Base-by-base conservation (phyloP, 2,113 vertebrate genomes). In the Nanorana parkeri region DNA sequence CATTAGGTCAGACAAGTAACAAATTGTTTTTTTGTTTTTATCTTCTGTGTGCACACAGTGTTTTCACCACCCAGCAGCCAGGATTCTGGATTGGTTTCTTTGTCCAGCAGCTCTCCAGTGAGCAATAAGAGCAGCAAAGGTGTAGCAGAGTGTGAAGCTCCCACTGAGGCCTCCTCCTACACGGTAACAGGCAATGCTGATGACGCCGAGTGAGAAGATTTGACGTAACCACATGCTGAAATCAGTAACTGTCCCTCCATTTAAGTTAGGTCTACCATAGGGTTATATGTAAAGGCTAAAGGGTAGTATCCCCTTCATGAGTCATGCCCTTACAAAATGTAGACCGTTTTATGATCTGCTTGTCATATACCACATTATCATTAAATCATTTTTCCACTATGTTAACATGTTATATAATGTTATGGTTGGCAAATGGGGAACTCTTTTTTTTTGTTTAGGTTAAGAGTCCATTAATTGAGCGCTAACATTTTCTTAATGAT, bases 61-160 rank as follows among this genome's bases (percentile, higher is more conserved):
- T 96, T 96, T 92, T 92, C 91, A 0, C 88, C 91, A 1, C 85
- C 92, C 88, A 86, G 89, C 85, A 92, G 89, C 80, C 95, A 95
- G 32, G 93, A 95, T 87, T 90, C 94, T 17, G 89, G 91, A 88
- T 74, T 94, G 89, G 90, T 92, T 84, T 93, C 91, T 85, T 87
- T 93, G 85, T 93, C 96, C 87, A 92, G 91, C 93, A 93, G 86
- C 87, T 91, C 94, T 80, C 90, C 93, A 51, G 86, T 91, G 41
- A 90, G 86, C 87, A 86, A 85, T 0, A 93, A 94, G 29, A 91
- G 87, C 87, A 84, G 89, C 83, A 96, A 95, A 85, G 88, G 84
- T 23, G 89, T 90, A 21, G 85, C 91, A 13, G 95, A 97, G 69
- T 94, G 93, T 2, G 94, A 95, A 61, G 84, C 88, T 20, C 65